Base-by-base conservation (phyloP, 2,797 vertebrate genomes). In the Danionella dracula region DNA sequence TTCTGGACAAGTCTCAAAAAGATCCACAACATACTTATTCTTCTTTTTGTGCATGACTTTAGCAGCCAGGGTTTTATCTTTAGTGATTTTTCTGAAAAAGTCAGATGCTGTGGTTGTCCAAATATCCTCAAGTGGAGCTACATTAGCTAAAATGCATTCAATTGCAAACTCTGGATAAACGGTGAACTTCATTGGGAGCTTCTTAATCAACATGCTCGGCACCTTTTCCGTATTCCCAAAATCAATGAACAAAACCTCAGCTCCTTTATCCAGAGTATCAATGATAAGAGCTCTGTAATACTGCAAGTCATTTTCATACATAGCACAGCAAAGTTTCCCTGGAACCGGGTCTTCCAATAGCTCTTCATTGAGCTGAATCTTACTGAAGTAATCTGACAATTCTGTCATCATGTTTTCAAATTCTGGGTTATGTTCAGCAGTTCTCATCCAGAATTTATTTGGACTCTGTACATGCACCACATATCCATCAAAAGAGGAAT, bases 211-310 rank as follows among this genome's bases (percentile, higher is more conserved):
- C 23, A 77, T 84, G 66, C 79, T 71, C 10, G 92, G 89, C 68
- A 98, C 78, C 54, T 88, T 92, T 74, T 93, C 93, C 54, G 74
- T 88, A 81, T 97, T 96, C 40, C 96, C 94, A 84, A 92, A 97
- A 84, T 99, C 96, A 0, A 95, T 82, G 70, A 97, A 96, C 66
- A 84, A 87, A 56, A 98, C 91, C 63, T 87, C 81, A 46, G 89
- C 69, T 40, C 84, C 84, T 20, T 76, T 79, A 59, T 81, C 46
- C 46, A 90, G 73, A 32, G 82, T 81, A 66, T 91, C 85, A 11
- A 51, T 86, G 42, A 98, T 82, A 27, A 93, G 34, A 15, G 75
- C 94, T 68, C 95, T 86, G 75, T 98, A 99, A 66, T 90, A 98
- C 77, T 73, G 78, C 75, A 84, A 79, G 66, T 98, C 94, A 64